Evolutionary conservation across 53 echinoderm and acorn worm genomes (phyloP), one percentile per base, ranked within the genome.

Genomic region (Zoroaster sp.): DNA sequence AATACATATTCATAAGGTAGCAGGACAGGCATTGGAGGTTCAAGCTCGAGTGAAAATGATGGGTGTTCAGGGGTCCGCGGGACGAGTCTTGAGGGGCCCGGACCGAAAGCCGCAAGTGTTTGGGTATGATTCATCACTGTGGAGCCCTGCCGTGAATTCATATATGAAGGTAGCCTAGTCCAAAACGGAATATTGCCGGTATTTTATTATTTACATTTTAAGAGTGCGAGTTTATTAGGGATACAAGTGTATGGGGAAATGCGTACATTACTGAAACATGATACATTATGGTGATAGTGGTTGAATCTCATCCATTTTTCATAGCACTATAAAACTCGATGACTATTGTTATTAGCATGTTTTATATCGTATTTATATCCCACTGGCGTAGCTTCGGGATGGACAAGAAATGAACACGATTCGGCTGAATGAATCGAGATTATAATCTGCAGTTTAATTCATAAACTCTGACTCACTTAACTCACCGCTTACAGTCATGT

Each of bases 31-130:
- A 35, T 0, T 17, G 68, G 66, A 30, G 67, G 82, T 82, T 82
- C 82, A 82, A 82, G 82, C 82, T 82, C 82, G 82, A 82, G 82
- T 82, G 82, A 82, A 82, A 82, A 82, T 82, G 82, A 82, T 67
- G 68, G 45, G 67, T 82, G 82, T 68, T 31, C 33, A 82, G 82
- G 68, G 82, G 65, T 42, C 69, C 69, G n/a, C 32, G 43, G 42
- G 68, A 66, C 43, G n/a, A 35, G 44, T 40, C 68, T 68, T 25
- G 30, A 43, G 68, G 82, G 82, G 35, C 33, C 6, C 37, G 82
- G 67, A 11, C 41, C 82, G 67, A 40, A 43, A 41, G 68, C 67
- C 82, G 44, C 43, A 42, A 82, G 78, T 66, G 40, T 66, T 82
- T 41, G 67, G 30, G 67, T 82, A 82, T 82, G 82, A 82, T 82